These are phyloP conservation scores for Bombus confusus DNA, from an alignment of 1,140 invertebrate species.

Conservation along the genomic window DNA sequence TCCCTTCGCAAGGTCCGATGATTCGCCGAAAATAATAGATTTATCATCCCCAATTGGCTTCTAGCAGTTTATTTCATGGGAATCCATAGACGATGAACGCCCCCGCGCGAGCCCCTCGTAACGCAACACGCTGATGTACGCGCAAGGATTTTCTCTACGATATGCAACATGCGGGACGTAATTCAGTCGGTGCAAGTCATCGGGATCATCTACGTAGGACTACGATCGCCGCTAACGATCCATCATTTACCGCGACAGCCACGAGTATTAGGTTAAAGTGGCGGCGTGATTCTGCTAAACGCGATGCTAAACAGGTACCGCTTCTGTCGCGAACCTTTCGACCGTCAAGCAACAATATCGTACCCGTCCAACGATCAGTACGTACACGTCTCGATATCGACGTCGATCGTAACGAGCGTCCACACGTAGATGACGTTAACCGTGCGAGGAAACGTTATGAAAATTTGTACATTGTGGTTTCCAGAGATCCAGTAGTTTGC, in stretches of 20 bases:
- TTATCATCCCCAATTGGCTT: slow-evolving; percentile 70
- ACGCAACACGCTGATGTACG: slow-evolving; percentile 17
- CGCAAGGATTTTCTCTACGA: slow-evolving; percentile 67
- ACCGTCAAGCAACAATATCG: not conserved
- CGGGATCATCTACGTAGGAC: slow-evolving; percentile 67
- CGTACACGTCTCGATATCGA: not conserved
- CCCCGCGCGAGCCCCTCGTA: not conserved
- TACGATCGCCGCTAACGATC: slow-evolving; percentile 54
- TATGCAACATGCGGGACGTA: slow-evolving; percentile 74
- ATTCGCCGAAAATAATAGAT: slow-evolving; percentile 68
- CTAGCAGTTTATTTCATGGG: slow-evolving; percentile 61
- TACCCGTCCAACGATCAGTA: not conserved
- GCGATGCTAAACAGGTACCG: slow-evolving; percentile 69
- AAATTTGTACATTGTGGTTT: not conserved
- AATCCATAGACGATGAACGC: slow-evolving; percentile 7
- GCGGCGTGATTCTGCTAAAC: slow-evolving; percentile 74
- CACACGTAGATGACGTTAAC: too few relatives aligned
- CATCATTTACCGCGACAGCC: slow-evolving; percentile 72
- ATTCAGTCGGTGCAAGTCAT: slow-evolving; percentile 77
- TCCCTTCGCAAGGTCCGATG: slow-evolving; percentile 40
- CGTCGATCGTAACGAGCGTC: not conserved
- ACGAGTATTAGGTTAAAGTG: slow-evolving; percentile 73
- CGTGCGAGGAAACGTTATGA: not conserved
- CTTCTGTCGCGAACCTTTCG: slow-evolving; percentile 15
- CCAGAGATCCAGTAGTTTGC: not conserved